A percentile compares a stretch with the other conserved stretches of the same genome.
These are phyloP conservation scores for Botia almorhae DNA, from an alignment of 2,797 vertebrate genomes.

Conservation along the genomic window DNA sequence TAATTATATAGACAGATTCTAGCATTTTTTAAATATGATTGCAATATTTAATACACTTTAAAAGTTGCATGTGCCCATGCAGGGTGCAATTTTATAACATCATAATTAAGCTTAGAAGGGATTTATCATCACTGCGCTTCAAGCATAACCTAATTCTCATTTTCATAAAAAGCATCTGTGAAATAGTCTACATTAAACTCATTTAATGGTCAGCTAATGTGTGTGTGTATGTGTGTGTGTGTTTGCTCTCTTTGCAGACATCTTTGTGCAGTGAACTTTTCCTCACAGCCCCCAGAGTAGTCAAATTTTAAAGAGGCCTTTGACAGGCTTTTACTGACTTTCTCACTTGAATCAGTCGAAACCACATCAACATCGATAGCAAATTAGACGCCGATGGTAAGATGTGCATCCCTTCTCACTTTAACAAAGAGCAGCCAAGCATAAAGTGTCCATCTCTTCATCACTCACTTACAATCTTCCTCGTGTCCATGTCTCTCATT, in stretches of 20 bases:
- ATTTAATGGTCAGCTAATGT: conserved; percentile 71
- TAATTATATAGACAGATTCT: conserved; percentile 86
- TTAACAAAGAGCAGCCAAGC: conserved; percentile 73
- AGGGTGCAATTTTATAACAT: conserved; percentile 73
- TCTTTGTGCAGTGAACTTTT: conserved; percentile 62
- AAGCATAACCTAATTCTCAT: conserved; percentile 83
- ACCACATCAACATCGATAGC: conserved; percentile 68
- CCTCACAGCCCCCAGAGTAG: conserved; percentile 58
- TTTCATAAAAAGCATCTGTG: conserved; percentile 82
- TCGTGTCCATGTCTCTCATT: conserved; percentile 30
- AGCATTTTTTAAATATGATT: conserved; percentile 83
- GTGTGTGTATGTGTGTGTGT: conserved; percentile 55
- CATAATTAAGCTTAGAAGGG: conserved; percentile 85
- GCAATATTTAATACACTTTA: conserved; percentile 87
- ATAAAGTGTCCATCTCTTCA: conserved; percentile 67
- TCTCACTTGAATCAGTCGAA: conserved; percentile 78
- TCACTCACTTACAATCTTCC: conserved; percentile 49
- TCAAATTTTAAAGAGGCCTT: conserved; percentile 66
- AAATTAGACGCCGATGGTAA: conserved; percentile 74
- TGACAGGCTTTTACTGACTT: conserved; percentile 71
- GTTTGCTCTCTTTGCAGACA: conserved; percentile 52
- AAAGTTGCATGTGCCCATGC: conserved; percentile 79
- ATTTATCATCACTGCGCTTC: conserved; percentile 81
- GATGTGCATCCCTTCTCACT: conserved; percentile 71
- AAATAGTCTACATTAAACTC: conserved; percentile 79